Percentiles rank a stretch among this genome's conserved stretches.
Evolutionary conservation across 1,140 invertebrate genomes (phyloP).

Genomic region (Drosophila navojoa): DNA sequence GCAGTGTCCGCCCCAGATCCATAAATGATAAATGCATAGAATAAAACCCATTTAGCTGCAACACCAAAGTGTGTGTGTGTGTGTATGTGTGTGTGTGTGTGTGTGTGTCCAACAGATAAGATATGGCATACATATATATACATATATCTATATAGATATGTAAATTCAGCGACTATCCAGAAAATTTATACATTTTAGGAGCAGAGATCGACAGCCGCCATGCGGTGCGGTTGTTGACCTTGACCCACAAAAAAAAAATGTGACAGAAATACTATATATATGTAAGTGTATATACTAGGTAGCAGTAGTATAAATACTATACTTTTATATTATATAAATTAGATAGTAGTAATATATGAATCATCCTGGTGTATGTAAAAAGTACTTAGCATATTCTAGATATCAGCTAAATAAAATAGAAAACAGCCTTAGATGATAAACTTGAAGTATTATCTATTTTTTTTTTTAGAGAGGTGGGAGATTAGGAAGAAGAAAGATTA

Average conservation of each 20-base stretch:
- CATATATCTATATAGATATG: conserved; percentile 24
- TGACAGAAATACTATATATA: no score
- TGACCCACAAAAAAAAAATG: conserved; percentile 30
- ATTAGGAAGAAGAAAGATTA: no score
- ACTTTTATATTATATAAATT: no score
- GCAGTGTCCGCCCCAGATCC: conserved; percentile 44
- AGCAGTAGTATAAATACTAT: no score
- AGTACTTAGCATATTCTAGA: no score
- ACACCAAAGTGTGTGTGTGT: background rate
- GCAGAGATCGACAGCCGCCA: conserved; percentile 10
- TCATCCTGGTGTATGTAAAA: no score
- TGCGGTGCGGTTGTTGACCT: conserved; percentile 21
- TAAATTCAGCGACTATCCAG: conserved; percentile 50
- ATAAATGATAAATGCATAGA: conserved; percentile 58
- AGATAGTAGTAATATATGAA: no score
- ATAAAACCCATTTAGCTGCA: conserved; percentile 42
- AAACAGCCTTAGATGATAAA: no score
- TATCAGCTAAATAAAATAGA: no score
- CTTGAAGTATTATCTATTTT: no score
- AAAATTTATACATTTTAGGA: conserved; percentile 38
- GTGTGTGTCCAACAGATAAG: background rate
- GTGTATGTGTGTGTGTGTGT: background rate
- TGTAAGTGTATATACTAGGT: no score
- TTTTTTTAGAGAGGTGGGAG: no score
- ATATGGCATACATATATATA: background rate